These are phyloP conservation scores for Xanthostigma xanthostigma DNA, from an alignment of 2,888 invertebrate species.

Conservation along the genomic window DNA sequence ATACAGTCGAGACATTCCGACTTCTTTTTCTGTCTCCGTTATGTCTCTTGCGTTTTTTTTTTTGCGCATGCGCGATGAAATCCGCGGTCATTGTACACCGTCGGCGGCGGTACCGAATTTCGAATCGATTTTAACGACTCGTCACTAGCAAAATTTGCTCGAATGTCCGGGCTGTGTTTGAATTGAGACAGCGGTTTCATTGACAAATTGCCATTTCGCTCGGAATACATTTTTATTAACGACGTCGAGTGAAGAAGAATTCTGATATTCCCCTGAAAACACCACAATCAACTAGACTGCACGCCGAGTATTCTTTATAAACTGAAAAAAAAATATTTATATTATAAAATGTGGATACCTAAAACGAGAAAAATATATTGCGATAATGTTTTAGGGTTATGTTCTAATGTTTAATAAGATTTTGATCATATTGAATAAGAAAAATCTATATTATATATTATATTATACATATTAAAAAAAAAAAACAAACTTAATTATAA, in stretches of 20 bases:
- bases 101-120: too few relatives aligned
- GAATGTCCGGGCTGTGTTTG: too few relatives aligned
- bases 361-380: neutral
- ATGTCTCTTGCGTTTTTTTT: too few relatives aligned
- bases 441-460: constrained; percentile 23
- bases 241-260: constrained; percentile 1
- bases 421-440: constrained; percentile 17
- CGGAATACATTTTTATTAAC: too few relatives aligned
- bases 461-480: constrained; percentile 12
- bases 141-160: too few relatives aligned
- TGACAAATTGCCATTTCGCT: too few relatives aligned
- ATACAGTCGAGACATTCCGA: too few relatives aligned
- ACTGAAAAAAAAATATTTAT: neutral
- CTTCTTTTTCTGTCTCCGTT: too few relatives aligned
- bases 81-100: too few relatives aligned
- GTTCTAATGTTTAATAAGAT: constrained; percentile 6
- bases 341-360: neutral
- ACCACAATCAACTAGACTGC: constrained; percentile 35
- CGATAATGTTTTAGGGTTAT: neutral
- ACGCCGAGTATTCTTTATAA: constrained; percentile 29
- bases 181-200: too few relatives aligned
- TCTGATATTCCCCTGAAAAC: constrained; percentile 20
- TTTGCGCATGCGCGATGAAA: too few relatives aligned
- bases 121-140: too few relatives aligned
- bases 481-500: constrained; percentile 8